Evolutionary conservation across 2,888 invertebrate genomes (phyloP).

Genomic region (Rhorus exstirpatorius): DNA sequence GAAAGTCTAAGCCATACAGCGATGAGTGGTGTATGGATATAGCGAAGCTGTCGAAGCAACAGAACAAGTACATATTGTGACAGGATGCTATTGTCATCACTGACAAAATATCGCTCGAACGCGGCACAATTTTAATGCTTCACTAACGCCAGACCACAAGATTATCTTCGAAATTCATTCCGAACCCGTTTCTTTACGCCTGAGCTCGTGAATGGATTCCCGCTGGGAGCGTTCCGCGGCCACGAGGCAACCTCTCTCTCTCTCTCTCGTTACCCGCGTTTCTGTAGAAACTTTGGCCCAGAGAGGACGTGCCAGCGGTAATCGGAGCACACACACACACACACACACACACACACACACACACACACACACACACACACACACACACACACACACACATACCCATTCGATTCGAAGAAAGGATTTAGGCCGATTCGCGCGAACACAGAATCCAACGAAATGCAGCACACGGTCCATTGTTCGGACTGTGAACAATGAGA

Average conservation of each 20-base stretch:
- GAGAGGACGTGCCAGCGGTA: slow-evolving; percentile 11
- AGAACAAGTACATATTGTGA: slow-evolving; percentile 67
- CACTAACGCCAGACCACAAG: slow-evolving; percentile 76
- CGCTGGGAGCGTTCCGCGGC: slow-evolving; percentile 77
- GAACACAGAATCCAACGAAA: slow-evolving; percentile 76
- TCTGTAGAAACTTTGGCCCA: slow-evolving; percentile 32
- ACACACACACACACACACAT: slow-evolving; percentile 5
- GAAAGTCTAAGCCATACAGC: slow-evolving; percentile 4
- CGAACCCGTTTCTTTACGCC: slow-evolving; percentile 82
- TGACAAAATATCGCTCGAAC: slow-evolving; percentile 67
- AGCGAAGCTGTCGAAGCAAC: slow-evolving; percentile 43
- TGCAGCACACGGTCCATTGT: slow-evolving; percentile 75
- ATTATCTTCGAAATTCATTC: slow-evolving; percentile 82
- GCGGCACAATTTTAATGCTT: slow-evolving; percentile 77
- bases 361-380: slow-evolving; percentile 3
- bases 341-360: slow-evolving; percentile 1
- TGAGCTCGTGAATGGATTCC: slow-evolving; percentile 81
- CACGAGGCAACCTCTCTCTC: slow-evolving; percentile 28
- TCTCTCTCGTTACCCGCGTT: slow-evolving; percentile 5
- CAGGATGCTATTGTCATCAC: slow-evolving; percentile 60
- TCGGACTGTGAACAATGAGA: slow-evolving; percentile 59
- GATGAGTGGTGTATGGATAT: neutral
- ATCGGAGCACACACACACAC: slow-evolving; percentile 38
- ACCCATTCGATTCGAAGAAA: slow-evolving; percentile 79
- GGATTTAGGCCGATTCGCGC: slow-evolving; percentile 83